Evolutionary conservation across 2,888 invertebrate species (phyloP).

Genomic region (Drosophila niveifrons): DNA sequence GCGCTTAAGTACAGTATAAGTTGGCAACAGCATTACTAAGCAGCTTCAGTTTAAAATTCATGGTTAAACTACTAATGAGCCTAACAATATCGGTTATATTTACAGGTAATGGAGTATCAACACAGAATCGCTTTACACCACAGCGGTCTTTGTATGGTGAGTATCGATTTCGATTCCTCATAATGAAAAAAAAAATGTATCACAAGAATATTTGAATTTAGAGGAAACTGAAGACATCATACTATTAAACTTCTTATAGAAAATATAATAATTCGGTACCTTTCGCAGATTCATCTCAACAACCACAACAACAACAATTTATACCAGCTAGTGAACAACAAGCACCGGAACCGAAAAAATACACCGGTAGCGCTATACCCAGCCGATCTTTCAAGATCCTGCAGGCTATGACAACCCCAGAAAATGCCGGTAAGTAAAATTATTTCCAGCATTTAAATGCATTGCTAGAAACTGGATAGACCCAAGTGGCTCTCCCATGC

Average conservation of each 20-base stretch:
- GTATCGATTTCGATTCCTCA: slow-evolving; percentile 6
- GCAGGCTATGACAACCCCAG: slow-evolving; percentile 92
- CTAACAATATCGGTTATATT: slow-evolving; percentile 33
- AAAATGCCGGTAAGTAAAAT: slow-evolving; percentile 87
- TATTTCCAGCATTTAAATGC: neutral
- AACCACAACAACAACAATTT: slow-evolving; percentile 79
- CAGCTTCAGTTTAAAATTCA: neutral
- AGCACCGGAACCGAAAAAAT: slow-evolving; percentile 89
- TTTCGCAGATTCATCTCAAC: slow-evolving; percentile 78
- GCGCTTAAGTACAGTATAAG: slow-evolving; percentile 33
- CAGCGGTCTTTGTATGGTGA: slow-evolving; percentile 74
- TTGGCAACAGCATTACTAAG: slow-evolving; percentile 54
- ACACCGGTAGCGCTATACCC: slow-evolving; percentile 92
- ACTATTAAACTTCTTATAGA: neutral
- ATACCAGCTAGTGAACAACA: slow-evolving; percentile 90
- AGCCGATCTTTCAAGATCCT: slow-evolving; percentile 92
- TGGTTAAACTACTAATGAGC: neutral
- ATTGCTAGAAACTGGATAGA: neutral
- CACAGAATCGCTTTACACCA: slow-evolving; percentile 81
- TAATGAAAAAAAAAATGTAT: neutral
- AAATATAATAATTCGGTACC: neutral
- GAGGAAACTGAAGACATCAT: neutral
- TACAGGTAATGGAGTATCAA: slow-evolving; percentile 78
- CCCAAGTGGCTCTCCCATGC: slow-evolving; percentile 8
- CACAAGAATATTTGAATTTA: too few relatives aligned